phyloP scores from a whole-genome alignment of 37 sponge, comb jelly and placozoan species.

The Aphrocallistes beatrix region DNA sequence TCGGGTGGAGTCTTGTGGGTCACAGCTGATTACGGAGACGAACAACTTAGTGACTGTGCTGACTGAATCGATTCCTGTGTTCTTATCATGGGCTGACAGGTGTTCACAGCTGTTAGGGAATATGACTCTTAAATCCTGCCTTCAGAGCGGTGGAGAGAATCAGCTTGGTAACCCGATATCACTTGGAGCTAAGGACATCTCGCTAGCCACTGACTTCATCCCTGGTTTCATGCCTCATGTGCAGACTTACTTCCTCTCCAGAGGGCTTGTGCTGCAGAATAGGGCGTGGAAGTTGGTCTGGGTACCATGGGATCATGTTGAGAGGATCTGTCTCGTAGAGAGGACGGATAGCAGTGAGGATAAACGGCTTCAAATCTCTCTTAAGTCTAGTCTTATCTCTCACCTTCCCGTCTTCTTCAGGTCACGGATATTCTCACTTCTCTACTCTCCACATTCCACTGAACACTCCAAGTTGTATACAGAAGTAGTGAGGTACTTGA shows the following conservation, averaged over 20 bases:
- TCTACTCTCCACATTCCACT: background rate
- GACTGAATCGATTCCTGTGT: background rate
- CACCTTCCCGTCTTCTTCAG: background rate
- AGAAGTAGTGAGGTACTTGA: background rate
- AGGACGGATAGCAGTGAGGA: background rate
- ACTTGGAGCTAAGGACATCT: background rate
- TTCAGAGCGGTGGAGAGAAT: background rate
- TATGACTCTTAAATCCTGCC: background rate
- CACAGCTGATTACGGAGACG: background rate
- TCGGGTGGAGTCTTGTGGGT: background rate
- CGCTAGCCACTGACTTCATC: background rate
- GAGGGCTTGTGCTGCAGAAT: background rate
- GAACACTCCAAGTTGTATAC: background rate
- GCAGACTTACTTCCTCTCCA: background rate
- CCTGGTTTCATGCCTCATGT: background rate
- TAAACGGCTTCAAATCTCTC: background rate
- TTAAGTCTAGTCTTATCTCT: background rate
- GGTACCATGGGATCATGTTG: background rate
- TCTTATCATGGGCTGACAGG: background rate
- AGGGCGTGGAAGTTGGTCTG: background rate
- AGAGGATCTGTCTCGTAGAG: background rate
- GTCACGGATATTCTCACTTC: background rate
- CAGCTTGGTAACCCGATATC: conserved; percentile 8
- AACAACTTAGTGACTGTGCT: background rate
- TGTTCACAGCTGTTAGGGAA: background rate